Conservation (phyloP, 2,888 invertebrate genomes). For the Cyrtodaria siliqua region DNA sequence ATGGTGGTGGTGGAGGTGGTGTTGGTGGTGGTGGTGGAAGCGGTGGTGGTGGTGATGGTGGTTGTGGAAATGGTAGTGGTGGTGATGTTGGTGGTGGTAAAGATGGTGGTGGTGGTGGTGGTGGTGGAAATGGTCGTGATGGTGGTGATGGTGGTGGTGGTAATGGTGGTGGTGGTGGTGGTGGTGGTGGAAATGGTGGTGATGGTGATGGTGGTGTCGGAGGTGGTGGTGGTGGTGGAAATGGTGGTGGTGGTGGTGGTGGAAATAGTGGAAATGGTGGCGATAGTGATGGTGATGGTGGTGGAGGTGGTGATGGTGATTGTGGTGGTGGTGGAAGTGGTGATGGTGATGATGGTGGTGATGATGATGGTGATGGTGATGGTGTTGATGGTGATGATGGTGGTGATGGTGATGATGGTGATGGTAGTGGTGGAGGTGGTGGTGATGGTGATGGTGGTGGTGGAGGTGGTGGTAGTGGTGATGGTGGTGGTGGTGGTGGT, state of each 20-base stretch:
- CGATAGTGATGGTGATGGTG: background rate
- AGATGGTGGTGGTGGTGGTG: background rate
- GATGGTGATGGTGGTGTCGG: too few species aligned
- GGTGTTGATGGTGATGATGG: background rate
- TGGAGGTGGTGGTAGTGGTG: too few species aligned
- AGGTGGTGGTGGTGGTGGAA: constrained; percentile 1
- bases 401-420: background rate
- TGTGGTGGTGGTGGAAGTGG: background rate
- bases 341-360: background rate
- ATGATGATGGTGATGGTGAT: background rate
- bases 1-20: too few species aligned
- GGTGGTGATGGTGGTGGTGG: constrained; percentile 7
- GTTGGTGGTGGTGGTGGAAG: too few species aligned
- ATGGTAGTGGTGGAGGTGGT: background rate
- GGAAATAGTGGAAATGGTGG: background rate
- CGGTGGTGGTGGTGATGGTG: too few species aligned
- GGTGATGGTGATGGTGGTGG: background rate
- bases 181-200: background rate
- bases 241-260: background rate
- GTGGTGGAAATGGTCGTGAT: too few species aligned
- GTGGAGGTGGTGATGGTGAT: constrained; percentile 5
- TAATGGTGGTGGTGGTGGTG: background rate
- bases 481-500: constrained; percentile 3
- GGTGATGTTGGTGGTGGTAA: background rate
- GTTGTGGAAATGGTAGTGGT: constrained; percentile 2